These are phyloP conservation scores for Capreolus pygargus DNA, from an alignment of 2,113 vertebrate species.

Conservation along the genomic window DNA sequence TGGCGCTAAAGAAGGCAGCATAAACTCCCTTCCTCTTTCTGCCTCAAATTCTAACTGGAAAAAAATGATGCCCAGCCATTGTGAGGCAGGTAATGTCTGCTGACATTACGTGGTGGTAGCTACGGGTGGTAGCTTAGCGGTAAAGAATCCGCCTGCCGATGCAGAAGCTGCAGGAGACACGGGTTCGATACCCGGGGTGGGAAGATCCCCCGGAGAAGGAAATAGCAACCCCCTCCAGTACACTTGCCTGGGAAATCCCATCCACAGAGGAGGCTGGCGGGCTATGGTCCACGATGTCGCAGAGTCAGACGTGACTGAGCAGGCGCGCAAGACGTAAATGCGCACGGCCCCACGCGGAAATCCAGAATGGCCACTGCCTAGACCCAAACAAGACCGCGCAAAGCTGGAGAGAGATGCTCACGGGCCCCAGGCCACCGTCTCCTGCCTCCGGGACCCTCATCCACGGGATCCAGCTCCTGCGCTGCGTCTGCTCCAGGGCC, in stretches of 20 bases:
- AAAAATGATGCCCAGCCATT: background rate
- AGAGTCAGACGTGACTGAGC: background rate
- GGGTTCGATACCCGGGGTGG: background rate
- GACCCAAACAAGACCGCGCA: background rate
- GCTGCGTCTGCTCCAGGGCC: background rate
- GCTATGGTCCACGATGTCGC: background rate
- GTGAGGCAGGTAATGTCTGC: fast-evolving
- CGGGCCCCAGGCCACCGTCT: fast-evolving
- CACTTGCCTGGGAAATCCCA: background rate
- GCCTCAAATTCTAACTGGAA: background rate
- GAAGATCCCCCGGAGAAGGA: background rate
- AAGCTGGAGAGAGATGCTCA: background rate
- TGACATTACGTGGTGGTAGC: no score
- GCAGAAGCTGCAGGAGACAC: background rate
- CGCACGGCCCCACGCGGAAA: no score
- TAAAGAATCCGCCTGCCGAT: background rate
- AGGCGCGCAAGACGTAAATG: fast-evolving
- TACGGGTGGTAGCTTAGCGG: background rate
- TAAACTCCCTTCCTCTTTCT: background rate
- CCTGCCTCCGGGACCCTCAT: fast-evolving
- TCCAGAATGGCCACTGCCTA: background rate
- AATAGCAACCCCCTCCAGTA: background rate
- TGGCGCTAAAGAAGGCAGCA: background rate
- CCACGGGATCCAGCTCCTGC: fast-evolving
- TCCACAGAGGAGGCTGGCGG: background rate